Percentiles rank a stretch among this genome's conserved stretches.
These are phyloP conservation scores for Hecatera dysodea DNA, from an alignment of 2,888 invertebrate species.

Conservation along the genomic window DNA sequence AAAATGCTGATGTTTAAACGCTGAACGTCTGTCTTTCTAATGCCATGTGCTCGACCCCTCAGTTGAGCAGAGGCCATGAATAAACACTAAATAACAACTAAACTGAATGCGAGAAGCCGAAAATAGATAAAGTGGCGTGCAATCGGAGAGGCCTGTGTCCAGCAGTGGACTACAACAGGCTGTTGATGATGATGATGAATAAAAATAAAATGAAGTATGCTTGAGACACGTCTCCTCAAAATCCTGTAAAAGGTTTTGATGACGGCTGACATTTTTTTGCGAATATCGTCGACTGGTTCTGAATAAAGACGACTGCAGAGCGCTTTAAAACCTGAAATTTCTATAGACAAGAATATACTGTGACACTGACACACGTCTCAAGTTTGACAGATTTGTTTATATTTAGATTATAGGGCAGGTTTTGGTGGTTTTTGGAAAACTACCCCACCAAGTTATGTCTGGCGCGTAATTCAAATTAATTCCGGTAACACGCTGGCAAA, in stretches of 20 bases:
- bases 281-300: neutral
- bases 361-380: neutral
- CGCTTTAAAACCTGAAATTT: neutral
- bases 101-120: no score
- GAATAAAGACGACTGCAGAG: neutral
- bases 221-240: neutral
- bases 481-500: constrained; percentile 19
- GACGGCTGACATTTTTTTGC: neutral
- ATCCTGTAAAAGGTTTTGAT: neutral
- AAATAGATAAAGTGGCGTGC: no score
- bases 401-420: neutral
- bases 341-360: neutral
- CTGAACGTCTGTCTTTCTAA: no score
- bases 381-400: neutral
- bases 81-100: no score
- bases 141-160: no score
- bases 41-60: no score
- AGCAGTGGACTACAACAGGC: no score
- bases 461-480: constrained; percentile 40
- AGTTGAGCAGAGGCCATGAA: no score
- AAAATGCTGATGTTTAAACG: neutral
- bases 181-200: no score
- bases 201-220: neutral
- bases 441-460: constrained; percentile 6
- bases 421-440: neutral